phyloP scores from a whole-genome alignment of 35 echinoderm and acorn worm species.

The Amphiura filiformis region DNA sequence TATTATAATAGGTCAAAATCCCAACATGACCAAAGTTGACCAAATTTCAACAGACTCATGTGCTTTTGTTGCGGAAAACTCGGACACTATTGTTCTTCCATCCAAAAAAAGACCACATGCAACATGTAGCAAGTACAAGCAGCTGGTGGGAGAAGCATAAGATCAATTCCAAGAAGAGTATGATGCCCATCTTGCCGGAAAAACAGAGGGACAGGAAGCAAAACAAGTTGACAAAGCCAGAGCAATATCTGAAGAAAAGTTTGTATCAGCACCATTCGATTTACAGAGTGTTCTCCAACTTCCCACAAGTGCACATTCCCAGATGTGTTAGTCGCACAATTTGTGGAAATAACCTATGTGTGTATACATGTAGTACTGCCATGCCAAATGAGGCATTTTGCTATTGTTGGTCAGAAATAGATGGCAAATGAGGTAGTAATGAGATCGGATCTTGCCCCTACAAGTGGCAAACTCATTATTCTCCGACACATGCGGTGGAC shows the following conservation, averaged over 20 bases:
- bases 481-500: slow-evolving; percentile 25
- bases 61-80: no score
- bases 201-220: slow-evolving; percentile 48
- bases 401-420: slow-evolving; percentile 48
- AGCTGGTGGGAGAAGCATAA: slow-evolving; percentile 33
- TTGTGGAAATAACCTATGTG: slow-evolving; percentile 8
- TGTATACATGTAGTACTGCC: slow-evolving; percentile 33
- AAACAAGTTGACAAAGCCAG: slow-evolving; percentile 33
- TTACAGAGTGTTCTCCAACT: slow-evolving; percentile 43
- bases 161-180: slow-evolving; percentile 38
- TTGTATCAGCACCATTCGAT: slow-evolving; percentile 38
- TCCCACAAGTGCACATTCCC: slow-evolving; percentile 40
- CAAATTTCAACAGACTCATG: no score
- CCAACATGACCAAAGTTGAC: no score
- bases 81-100: slow-evolving; percentile 59
- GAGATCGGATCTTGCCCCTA: slow-evolving; percentile 45
- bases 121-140: slow-evolving; percentile 40
- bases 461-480: slow-evolving; percentile 16
- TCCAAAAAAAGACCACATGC: slow-evolving; percentile 56
- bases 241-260: neutral
- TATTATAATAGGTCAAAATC: no score
- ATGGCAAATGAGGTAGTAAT: slow-evolving; percentile 41
- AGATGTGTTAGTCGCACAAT: slow-evolving; percentile 55
- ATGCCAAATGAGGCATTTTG: slow-evolving; percentile 45
- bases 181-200: slow-evolving; percentile 53